phyloP scores from a whole-genome alignment of 2,113 vertebrate species.

The Dicaeum eximium region DNA sequence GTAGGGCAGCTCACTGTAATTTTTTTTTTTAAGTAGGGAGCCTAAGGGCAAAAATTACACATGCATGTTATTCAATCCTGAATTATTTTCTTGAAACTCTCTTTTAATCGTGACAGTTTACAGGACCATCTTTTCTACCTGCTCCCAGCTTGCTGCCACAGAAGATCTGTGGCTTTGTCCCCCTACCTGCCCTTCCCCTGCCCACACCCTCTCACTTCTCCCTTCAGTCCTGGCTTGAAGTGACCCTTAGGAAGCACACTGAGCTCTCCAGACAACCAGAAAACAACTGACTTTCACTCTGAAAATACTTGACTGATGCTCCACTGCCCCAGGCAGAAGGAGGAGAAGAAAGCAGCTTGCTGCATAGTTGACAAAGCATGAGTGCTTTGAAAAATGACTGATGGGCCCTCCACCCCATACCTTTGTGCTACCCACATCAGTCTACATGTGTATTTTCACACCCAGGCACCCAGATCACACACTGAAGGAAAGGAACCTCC shows the following conservation, averaged over 20 bases:
- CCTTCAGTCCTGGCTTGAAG: not conserved
- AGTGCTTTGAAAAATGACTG: conserved; percentile 60
- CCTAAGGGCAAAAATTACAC: conserved; percentile 13
- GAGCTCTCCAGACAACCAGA: not conserved
- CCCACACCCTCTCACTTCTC: not conserved
- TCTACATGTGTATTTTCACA: not conserved
- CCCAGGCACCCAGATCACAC: conserved; percentile 26
- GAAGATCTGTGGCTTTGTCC: not conserved
- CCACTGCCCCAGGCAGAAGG: conserved; percentile 43
- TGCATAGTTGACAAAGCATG: conserved; percentile 57
- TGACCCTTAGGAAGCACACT: not conserved
- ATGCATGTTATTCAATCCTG: conserved; percentile 4
- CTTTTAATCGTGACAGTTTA: not conserved
- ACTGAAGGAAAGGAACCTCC: not conserved
- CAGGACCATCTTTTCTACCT: not conserved
- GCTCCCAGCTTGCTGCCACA: not conserved
- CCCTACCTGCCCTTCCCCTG: not conserved
- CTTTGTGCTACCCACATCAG: conserved; percentile 65
- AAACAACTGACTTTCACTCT: conserved; percentile 43
- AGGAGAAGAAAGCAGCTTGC: conserved; percentile 50
- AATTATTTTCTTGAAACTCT: not conserved
- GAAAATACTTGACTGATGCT: conserved; percentile 52
- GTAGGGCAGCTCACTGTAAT: too few relatives aligned
- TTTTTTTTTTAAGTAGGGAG: not conserved
- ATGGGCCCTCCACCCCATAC: conserved; percentile 52